Evolutionary conservation across 2,888 invertebrate species (phyloP), one percentile per base, ranked within the genome.

Genomic region (Octodonta nipae): DNA sequence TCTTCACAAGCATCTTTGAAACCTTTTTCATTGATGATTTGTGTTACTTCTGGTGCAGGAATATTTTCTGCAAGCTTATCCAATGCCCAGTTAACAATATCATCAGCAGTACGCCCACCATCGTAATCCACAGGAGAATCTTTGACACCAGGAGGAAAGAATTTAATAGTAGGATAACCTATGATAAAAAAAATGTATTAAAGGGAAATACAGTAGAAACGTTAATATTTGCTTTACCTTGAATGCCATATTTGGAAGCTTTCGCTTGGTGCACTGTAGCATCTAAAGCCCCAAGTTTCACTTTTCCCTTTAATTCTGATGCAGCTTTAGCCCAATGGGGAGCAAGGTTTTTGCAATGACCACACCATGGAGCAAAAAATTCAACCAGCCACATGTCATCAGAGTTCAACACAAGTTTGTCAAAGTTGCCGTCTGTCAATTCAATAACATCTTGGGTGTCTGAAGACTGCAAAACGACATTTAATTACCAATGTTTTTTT

Each of bases 321-420:
- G 98, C 96, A 2, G 98, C 98, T 54, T 82, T 77, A 7, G 84
- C 85, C 95, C 95, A 98, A 44, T 93, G 86, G 0, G 96, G 96
- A 33, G 85, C 95, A 32, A 98, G 67, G 57, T 82, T 91, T 66
- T 96, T 95, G 66, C 93, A 93, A 62, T 93, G 92, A 4, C 92
- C 91, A 60, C 92, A 93, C 85, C 92, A 92, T 0, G 88, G 88
- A 4, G 96, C 96, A 63, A 78, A 96, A 71, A 98, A 96, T 64
- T 96, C 95, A 2, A 99, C 91, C 46, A 98, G 64, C 93, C 95
- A 96, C 61, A 92, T 72, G 54, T 96, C 95, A 10, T 95, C 87
- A 28, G 91, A 91, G 47, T 87, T 72, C 46, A 95, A 59, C 10
- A 99, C 95, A 33, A 82, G 61, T 58, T 85, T 78, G 43, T 93